Conservation (phyloP, 1,140 invertebrate genomes). For the Drosophila paulistorum region DNA sequence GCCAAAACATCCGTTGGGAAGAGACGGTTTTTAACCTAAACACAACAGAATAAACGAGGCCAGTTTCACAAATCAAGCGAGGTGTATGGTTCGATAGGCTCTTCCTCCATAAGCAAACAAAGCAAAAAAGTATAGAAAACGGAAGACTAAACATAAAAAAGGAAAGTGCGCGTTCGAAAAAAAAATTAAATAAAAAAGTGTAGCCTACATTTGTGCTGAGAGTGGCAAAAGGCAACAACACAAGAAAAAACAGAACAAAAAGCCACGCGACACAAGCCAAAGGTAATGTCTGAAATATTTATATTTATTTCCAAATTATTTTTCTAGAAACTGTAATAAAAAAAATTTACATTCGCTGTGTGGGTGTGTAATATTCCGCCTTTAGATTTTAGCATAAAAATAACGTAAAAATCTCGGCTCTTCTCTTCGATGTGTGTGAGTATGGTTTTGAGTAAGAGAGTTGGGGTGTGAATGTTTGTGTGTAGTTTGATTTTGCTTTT, state of each 20-base stretch:
- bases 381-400: constrained; percentile 61
- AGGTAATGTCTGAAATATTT: constrained; percentile 10
- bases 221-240: neutral
- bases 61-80: constrained; percentile 82
- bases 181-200: constrained; percentile 40
- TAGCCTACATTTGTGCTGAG: constrained; percentile 50
- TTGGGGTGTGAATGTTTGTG: constrained; percentile 45
- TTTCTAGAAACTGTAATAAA: constrained; percentile 13
- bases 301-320: constrained; percentile 4
- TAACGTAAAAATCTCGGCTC: constrained; percentile 60
- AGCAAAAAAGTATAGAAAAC: neutral
- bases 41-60: constrained; percentile 67
- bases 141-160: constrained; percentile 33
- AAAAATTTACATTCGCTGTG: constrained; percentile 37
- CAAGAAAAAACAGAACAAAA: neutral
- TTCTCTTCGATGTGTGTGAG: constrained; percentile 41
- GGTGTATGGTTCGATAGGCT: constrained; percentile 80
- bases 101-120: constrained; percentile 9
- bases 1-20: constrained; percentile 51
- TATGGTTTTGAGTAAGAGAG: constrained; percentile 15
- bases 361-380: neutral
- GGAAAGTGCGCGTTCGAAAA: constrained; percentile 69
- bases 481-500: constrained; percentile 63
- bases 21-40: constrained; percentile 67
- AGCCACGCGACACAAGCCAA: neutral